phyloP scores from a whole-genome alignment of 2,113 vertebrate genomes.

The Paracanthobrama guichenoti region DNA sequence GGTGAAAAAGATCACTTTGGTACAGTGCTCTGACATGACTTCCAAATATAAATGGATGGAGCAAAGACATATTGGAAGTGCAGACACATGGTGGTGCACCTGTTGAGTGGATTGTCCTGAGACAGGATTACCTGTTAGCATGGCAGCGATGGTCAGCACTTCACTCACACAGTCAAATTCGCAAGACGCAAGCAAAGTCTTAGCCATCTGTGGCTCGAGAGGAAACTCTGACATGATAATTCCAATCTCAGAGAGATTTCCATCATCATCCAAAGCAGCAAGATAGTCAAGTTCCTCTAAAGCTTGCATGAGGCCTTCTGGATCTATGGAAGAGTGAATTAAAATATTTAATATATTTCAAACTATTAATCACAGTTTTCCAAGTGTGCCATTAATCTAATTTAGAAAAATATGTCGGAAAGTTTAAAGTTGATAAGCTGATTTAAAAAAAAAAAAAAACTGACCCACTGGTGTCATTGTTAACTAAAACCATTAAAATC shows the following conservation, averaged over 20 bases:
- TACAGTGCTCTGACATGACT: background rate
- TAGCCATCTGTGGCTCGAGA: constrained; percentile 87
- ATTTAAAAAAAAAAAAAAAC: background rate
- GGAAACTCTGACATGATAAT: constrained; percentile 94
- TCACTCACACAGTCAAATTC: constrained; percentile 91
- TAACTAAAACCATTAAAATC: background rate
- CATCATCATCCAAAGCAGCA: constrained; percentile 85
- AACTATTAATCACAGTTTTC: background rate
- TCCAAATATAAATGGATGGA: background rate
- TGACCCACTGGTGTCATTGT: background rate
- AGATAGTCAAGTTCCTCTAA: constrained; percentile 91
- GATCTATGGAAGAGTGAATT: constrained; percentile 68
- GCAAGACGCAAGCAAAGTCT: constrained; percentile 85
- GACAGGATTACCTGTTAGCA: constrained; percentile 82
- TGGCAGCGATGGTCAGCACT: constrained; percentile 86
- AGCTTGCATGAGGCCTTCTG: constrained; percentile 89
- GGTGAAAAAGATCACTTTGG: no score
- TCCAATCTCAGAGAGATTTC: constrained; percentile 91
- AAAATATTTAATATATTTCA: background rate
- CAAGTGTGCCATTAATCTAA: background rate
- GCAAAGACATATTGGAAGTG: background rate
- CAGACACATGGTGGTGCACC: constrained; percentile 8
- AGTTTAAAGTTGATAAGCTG: background rate
- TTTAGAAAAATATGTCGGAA: background rate
- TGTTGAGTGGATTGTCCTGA: background rate